These are phyloP conservation scores for Macquaria australasica DNA, from an alignment of 2,113 vertebrate genomes.

Conservation along the genomic window DNA sequence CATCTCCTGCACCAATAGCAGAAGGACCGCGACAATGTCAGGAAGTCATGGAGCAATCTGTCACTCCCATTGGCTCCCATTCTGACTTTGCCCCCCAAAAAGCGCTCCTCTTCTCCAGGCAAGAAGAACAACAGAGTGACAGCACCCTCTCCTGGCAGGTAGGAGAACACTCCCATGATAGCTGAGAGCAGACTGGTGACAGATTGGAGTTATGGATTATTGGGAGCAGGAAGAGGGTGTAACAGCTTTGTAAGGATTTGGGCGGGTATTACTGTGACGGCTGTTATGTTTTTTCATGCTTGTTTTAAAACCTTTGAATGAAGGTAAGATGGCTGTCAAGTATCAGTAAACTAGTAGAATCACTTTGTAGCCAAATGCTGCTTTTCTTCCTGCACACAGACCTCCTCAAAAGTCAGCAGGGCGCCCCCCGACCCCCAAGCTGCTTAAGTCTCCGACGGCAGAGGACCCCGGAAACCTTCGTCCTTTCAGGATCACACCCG, in stretches of 20 bases:
- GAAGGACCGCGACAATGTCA: conserved; percentile 84
- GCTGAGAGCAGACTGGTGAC: background rate
- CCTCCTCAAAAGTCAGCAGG: conserved; percentile 83
- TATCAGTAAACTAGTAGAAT: background rate
- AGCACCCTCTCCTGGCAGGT: conserved; percentile 90
- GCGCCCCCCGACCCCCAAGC: conserved; percentile 88
- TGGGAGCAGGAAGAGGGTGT: background rate
- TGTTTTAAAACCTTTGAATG: background rate
- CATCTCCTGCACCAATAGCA: conserved; percentile 74
- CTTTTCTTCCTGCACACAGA: conserved; percentile 57
- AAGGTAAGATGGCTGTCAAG: background rate
- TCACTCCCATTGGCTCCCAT: conserved; percentile 79
- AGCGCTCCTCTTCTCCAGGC: conserved; percentile 85
- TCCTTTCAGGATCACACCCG: conserved; percentile 84
- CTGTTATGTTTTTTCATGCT: too few relatives aligned
- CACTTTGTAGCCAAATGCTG: background rate
- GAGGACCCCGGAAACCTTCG: conserved; percentile 91
- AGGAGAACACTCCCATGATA: conserved; percentile 52
- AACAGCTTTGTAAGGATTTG: background rate
- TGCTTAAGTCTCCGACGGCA: conserved; percentile 82
- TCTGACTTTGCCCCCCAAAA: conserved; percentile 77
- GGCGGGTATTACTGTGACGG: background rate
- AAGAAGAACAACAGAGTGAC: conserved; percentile 85
- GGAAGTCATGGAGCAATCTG: conserved; percentile 88
- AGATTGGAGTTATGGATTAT: background rate